phyloP scores from a whole-genome alignment of 2,888 invertebrate genomes.

The Thumatha senex region DNA sequence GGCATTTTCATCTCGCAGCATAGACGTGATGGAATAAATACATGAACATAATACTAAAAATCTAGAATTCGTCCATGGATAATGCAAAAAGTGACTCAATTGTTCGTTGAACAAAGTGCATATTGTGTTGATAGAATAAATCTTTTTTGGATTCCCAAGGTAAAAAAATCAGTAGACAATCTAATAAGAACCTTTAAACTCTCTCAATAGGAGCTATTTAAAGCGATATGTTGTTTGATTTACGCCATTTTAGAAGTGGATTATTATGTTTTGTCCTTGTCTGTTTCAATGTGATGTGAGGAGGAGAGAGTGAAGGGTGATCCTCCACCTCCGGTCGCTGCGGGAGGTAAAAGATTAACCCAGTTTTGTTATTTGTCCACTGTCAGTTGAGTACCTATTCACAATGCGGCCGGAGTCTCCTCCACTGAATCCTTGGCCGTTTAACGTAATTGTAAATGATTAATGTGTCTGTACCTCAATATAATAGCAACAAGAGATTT shows the following conservation, averaged over 20 bases:
- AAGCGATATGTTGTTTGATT: slow-evolving; percentile 27
- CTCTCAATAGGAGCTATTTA: slow-evolving; percentile 42
- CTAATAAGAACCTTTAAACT: slow-evolving; percentile 50
- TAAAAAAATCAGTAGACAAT: slow-evolving; percentile 58
- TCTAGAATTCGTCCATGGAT: slow-evolving; percentile 56
- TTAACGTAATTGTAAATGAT: slow-evolving; percentile 83
- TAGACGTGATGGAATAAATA: slow-evolving; percentile 79
- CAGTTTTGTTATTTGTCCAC: slow-evolving; percentile 84
- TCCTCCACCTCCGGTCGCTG: slow-evolving; percentile 65
- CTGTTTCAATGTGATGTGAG: slow-evolving; percentile 58
- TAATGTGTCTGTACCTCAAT: slow-evolving; percentile 72
- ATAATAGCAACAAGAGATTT: slow-evolving; percentile 72
- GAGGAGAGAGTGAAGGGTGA: slow-evolving; percentile 67
- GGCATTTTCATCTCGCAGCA: slow-evolving; percentile 77
- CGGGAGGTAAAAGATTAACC: slow-evolving; percentile 83
- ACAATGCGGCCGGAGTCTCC: slow-evolving; percentile 78
- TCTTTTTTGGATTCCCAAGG: slow-evolving; percentile 77
- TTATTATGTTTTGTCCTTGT: slow-evolving; percentile 58
- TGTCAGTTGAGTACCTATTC: slow-evolving; percentile 82
- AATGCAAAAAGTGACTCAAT: slow-evolving; percentile 61
- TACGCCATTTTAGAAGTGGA: slow-evolving; percentile 55
- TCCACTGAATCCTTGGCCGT: slow-evolving; percentile 73
- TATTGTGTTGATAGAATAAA: slow-evolving; percentile 60
- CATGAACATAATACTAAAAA: slow-evolving; percentile 80
- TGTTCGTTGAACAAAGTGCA: slow-evolving; percentile 56